Evolutionary conservation across 2,888 invertebrate species (phyloP).

Genomic region (Entomobrya proxima): DNA sequence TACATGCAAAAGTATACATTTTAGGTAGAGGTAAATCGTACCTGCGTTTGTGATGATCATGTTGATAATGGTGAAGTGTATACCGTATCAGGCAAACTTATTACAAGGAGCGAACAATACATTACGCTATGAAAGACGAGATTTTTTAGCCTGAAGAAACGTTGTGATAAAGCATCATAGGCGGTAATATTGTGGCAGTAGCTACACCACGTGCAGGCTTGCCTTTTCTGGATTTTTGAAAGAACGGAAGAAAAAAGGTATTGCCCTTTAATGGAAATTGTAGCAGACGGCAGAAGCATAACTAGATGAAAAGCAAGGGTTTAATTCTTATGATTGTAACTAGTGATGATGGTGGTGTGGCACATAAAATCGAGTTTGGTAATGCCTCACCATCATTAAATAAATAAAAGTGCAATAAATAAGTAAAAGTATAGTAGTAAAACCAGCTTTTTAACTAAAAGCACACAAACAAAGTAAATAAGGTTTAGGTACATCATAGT

Average conservation of each 20-base stretch:
- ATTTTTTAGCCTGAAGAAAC: constrained; percentile 27
- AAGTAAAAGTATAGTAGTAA: neutral
- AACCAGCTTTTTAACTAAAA: neutral
- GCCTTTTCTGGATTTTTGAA: constrained; percentile 38
- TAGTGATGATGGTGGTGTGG: constrained; percentile 5
- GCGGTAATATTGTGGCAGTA: neutral
- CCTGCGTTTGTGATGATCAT: neutral
- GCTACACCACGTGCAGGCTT: constrained; percentile 3
- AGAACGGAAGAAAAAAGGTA: constrained; percentile 3
- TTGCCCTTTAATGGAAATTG: constrained; percentile 53
- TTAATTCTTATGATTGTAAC: too few relatives aligned
- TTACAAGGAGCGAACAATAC: neutral
- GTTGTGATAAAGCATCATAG: neutral
- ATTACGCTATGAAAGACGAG: neutral
- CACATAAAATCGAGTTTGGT: neutral
- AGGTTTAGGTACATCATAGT: neutral
- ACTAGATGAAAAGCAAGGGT: too few relatives aligned
- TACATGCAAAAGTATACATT: neutral
- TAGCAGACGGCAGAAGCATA: neutral
- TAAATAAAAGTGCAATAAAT: constrained; percentile 7
- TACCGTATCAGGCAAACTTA: neutral
- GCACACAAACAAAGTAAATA: neutral
- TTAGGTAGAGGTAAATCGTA: neutral
- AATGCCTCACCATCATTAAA: neutral
- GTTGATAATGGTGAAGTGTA: neutral